Percentiles rank a stretch among this genome's conserved stretches.
phyloP scores from a whole-genome alignment of 2,888 invertebrate species.

The Coleophora flavipennella region DNA sequence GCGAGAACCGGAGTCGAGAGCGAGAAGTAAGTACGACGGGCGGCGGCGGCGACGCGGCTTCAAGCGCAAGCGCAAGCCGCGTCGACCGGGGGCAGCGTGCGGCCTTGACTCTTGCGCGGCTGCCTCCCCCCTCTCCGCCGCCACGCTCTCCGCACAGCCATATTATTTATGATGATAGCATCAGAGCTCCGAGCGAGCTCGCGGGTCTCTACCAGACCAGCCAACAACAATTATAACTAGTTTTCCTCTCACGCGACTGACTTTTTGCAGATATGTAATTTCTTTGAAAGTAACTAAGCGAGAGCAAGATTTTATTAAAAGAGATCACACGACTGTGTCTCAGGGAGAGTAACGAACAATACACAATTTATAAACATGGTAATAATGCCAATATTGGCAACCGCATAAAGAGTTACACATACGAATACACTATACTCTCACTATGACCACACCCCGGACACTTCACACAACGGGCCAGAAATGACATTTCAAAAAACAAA shows the following conservation, averaged over 20 bases:
- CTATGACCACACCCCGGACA: no score
- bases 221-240: slow-evolving; percentile 65
- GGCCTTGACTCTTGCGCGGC: slow-evolving; percentile 77
- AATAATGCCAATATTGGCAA: no score
- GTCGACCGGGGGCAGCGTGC: slow-evolving; percentile 85
- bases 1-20: slow-evolving; percentile 29
- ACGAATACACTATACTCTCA: slow-evolving; percentile 44
- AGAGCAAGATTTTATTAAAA: no score
- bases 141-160: slow-evolving; percentile 51
- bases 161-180: slow-evolving; percentile 72
- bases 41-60: slow-evolving; percentile 46
- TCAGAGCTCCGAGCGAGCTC: slow-evolving; percentile 63
- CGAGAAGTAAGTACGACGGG: slow-evolving; percentile 15
- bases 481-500: no score
- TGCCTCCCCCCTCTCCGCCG: slow-evolving; percentile 24
- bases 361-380: no score
- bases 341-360: no score
- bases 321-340: no score
- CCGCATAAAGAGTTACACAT: no score
- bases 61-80: slow-evolving; percentile 59
- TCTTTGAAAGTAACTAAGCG: not conserved
- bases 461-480: no score
- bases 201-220: slow-evolving; percentile 62
- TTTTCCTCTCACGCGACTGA: slow-evolving; percentile 67
- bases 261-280: slow-evolving; percentile 42